A percentile compares a stretch with the other conserved stretches of the same genome.
These are phyloP conservation scores for Alauda arvensis DNA, from an alignment of 2,797 vertebrate genomes.

Conservation along the genomic window DNA sequence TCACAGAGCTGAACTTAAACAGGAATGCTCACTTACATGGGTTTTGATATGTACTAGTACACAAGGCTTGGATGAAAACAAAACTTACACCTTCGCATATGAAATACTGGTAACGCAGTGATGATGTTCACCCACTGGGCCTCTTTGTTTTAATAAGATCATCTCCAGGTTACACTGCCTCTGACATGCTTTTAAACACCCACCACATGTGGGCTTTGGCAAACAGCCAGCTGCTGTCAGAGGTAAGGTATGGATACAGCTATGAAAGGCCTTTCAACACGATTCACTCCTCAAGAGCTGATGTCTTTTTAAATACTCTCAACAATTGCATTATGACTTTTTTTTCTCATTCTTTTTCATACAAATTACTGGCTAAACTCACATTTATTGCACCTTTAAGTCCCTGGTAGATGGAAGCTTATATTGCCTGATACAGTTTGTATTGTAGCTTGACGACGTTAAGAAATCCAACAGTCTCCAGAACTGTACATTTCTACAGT, in stretches of 20 bases:
- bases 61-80: slow-evolving; percentile 27
- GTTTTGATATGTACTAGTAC: slow-evolving; percentile 15
- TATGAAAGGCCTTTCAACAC: slow-evolving; percentile 32
- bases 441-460: slow-evolving; percentile 36
- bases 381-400: slow-evolving; percentile 48
- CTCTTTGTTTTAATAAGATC: slow-evolving; percentile 43
- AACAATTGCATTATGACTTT: neutral
- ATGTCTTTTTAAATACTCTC: slow-evolving; percentile 21
- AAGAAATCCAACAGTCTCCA: slow-evolving; percentile 49
- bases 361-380: neutral
- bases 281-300: neutral
- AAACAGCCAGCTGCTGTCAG: slow-evolving; percentile 16
- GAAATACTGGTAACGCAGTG: slow-evolving; percentile 2
- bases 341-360: neutral
- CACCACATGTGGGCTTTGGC: slow-evolving; percentile 37
- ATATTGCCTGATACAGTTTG: slow-evolving; percentile 51
- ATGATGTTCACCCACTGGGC: slow-evolving; percentile 26
- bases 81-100: slow-evolving; percentile 36
- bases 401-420: slow-evolving; percentile 55
- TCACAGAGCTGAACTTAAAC: slow-evolving; percentile 45
- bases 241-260: slow-evolving; percentile 38
- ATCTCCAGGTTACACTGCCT: slow-evolving; percentile 54
- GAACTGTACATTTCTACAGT: slow-evolving; percentile 55
- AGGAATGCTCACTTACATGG: slow-evolving; percentile 1
- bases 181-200: neutral